Base-by-base conservation (phyloP, 2,888 invertebrate genomes). In the Rhodophaea formosa region DNA sequence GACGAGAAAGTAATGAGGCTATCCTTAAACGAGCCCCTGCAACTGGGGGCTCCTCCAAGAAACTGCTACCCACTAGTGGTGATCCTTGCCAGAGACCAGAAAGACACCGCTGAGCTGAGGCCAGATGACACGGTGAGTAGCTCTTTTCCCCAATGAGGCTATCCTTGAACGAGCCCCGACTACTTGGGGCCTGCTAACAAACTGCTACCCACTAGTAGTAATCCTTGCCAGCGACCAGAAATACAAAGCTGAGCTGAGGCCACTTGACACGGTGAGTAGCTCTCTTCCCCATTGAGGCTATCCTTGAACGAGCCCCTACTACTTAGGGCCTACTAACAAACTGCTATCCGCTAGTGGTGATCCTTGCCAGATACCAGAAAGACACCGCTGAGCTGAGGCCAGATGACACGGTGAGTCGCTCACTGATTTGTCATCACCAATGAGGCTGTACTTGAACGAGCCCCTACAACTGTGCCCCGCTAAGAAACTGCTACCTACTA, bases 1-100 rank as follows among this genome's bases (percentile, higher is more conserved):
- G 93, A 93, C 16, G 95, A 95, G 75, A 92, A 93, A 72, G 92
- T 92, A 2, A 73, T 95, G 63, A 93, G 93, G 72, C 80, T 96
- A 68, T 93, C 93, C 46, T 89, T 94, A 47, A 94, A 94, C 3
- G 92, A 93, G 58, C 91, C 93, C 10, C 84, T 95, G 42, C 93
- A 94, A 71, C 87, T 96, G 60, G 96, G 96, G 7, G 93, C 94
- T 0, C 95, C 95, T 56, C 96, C 96, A 0, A 88, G 96, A 62
- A 92, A 94, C 65, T 94, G 95, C 77, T 96, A 96, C 82, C 96
- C 96, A 2, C 88, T 96, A 51, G 96, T 96, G 39, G 94, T 96
- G 66, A 94, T 96, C 64, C 88, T 96, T 53, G 94, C 95, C 47
- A 86, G 95, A 16, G 92, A 93, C 72, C 93, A 93, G 65, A 69